Conservation (phyloP, 2,888 invertebrate species). For the Trypoxylon attenuatum region DNA sequence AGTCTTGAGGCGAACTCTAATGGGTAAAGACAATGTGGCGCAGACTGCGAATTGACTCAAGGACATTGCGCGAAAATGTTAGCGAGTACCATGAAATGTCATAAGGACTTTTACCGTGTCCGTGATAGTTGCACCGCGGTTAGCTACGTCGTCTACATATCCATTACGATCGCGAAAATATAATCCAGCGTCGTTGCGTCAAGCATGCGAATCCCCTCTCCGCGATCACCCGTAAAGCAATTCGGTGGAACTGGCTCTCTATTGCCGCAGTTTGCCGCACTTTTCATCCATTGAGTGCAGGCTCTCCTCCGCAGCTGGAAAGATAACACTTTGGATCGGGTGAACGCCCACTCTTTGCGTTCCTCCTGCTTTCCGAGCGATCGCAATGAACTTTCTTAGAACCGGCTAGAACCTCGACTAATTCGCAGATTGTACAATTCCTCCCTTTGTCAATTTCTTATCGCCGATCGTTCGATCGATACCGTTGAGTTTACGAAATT, state of each 20-base stretch:
- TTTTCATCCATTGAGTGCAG: slow-evolving; percentile 38
- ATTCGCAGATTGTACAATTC: no score
- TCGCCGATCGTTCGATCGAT: no score
- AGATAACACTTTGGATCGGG: slow-evolving; percentile 51
- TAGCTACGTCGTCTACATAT: slow-evolving; percentile 24
- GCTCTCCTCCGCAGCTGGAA: slow-evolving; percentile 21
- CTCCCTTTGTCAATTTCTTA: no score
- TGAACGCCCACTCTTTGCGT: slow-evolving; percentile 40
- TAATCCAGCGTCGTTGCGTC: slow-evolving; percentile 28
- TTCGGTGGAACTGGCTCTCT: slow-evolving; percentile 27
- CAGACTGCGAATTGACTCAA: slow-evolving; percentile 29
- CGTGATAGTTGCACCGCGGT: slow-evolving; percentile 17
- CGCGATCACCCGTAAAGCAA: slow-evolving; percentile 22
- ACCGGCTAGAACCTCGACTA: no score
- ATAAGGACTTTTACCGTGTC: slow-evolving; percentile 15
- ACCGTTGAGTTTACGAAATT: no score
- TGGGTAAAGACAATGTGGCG: slow-evolving; percentile 25
- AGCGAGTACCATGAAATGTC: slow-evolving; percentile 26
- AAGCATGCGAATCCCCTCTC: slow-evolving; percentile 19
- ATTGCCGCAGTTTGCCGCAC: slow-evolving; percentile 20
- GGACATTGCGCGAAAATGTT: slow-evolving; percentile 32
- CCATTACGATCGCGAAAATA: slow-evolving; percentile 27
- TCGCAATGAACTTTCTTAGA: no score
- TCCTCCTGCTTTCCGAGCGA: no score
- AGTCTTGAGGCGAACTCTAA: slow-evolving; percentile 24